These are phyloP conservation scores for Drosophila nigrodunni DNA, from an alignment of 1,140 invertebrate species.

Conservation along the genomic window DNA sequence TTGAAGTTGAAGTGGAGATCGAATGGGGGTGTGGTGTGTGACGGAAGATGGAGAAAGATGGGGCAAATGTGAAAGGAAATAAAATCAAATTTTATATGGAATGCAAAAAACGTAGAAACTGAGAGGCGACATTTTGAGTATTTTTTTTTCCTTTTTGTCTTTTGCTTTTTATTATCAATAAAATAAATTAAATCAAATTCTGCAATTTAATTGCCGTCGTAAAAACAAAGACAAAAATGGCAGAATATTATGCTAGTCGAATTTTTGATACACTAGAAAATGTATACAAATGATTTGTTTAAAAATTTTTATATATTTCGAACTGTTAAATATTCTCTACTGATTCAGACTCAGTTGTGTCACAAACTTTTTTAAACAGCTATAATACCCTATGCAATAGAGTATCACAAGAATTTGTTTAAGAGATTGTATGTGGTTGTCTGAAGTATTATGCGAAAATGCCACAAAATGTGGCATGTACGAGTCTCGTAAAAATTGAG, in stretches of 20 bases:
- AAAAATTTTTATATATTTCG: too few species aligned
- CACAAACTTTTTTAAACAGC: background rate
- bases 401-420: slow-evolving; percentile 20
- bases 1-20: slow-evolving; percentile 14
- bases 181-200: slow-evolving; percentile 83
- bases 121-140: slow-evolving; percentile 56
- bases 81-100: slow-evolving; percentile 74
- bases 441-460: slow-evolving; percentile 24
- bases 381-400: background rate
- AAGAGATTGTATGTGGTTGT: slow-evolving; percentile 30
- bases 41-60: background rate
- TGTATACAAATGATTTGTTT: too few species aligned
- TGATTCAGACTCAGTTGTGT: too few species aligned
- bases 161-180: slow-evolving; percentile 75
- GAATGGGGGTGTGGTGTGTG: background rate
- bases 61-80: slow-evolving; percentile 43
- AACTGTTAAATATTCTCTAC: too few species aligned
- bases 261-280: slow-evolving; percentile 10
- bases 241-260: slow-evolving; percentile 2
- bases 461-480: slow-evolving; percentile 44
- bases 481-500: slow-evolving; percentile 6
- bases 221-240: slow-evolving; percentile 56
- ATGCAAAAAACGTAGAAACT: slow-evolving; percentile 34
- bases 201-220: slow-evolving; percentile 77
- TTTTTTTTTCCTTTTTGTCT: background rate